Conservation (phyloP, 2,888 invertebrate genomes). For the Ormyrus thymus region DNA sequence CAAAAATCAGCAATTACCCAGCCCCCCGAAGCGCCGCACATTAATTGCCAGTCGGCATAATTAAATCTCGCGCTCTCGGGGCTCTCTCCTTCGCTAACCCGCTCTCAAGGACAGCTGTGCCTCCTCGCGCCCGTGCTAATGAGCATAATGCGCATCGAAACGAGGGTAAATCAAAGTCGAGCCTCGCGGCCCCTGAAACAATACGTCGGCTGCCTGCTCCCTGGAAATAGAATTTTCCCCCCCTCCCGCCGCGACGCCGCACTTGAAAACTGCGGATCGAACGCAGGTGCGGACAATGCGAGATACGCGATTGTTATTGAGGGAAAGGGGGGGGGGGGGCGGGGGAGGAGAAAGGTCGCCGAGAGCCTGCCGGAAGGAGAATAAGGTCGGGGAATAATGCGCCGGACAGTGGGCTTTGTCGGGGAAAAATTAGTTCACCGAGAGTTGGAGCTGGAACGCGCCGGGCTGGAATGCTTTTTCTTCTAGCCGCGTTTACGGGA, state of each 20-base stretch:
- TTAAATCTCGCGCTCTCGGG: background rate
- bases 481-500: too few relatives aligned
- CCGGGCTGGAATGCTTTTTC: background rate
- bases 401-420: background rate
- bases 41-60: conserved; percentile 8
- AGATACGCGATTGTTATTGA: background rate
- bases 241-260: background rate
- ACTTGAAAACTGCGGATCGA: conserved; percentile 30
- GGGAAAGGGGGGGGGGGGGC: background rate
- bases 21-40: background rate
- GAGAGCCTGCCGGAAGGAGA: background rate
- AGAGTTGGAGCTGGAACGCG: background rate
- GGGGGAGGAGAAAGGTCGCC: background rate
- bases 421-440: background rate
- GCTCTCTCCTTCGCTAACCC: background rate
- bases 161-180: conserved; percentile 48
- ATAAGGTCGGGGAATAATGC: background rate
- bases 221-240: conserved; percentile 45
- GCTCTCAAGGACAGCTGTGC: conserved; percentile 30
- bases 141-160: conserved; percentile 38
- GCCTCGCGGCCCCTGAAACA: conserved; percentile 12
- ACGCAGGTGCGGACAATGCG: background rate
- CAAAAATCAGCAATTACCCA: too few relatives aligned
- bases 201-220: conserved; percentile 1
- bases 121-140: conserved; percentile 12